Percentiles rank a stretch among this genome's conserved stretches.
These are phyloP conservation scores for Hanleya hanleyi DNA, from an alignment of 2,888 invertebrate genomes.

Conservation along the genomic window DNA sequence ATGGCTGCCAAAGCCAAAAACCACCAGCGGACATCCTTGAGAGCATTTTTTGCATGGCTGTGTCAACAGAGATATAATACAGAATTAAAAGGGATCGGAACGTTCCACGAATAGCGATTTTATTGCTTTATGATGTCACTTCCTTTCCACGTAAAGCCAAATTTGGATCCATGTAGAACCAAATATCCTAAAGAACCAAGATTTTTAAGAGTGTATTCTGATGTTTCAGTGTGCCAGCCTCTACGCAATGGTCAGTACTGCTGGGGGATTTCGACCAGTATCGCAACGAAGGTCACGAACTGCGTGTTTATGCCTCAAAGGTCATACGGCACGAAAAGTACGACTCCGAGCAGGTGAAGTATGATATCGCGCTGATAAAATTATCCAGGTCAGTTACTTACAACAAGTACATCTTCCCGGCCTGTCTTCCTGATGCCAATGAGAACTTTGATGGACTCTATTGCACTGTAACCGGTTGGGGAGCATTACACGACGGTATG, in stretches of 20 bases:
- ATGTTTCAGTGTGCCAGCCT: not conserved
- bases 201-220: not conserved
- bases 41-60: too few relatives aligned
- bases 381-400: conserved; percentile 39
- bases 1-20: too few relatives aligned
- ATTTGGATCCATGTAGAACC: not conserved
- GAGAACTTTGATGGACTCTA: conserved; percentile 27
- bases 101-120: too few relatives aligned
- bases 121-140: too few relatives aligned
- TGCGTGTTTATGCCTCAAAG: not conserved
- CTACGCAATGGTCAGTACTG: not conserved
- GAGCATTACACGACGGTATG: conserved; percentile 23
- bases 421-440: conserved; percentile 24
- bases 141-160: too few relatives aligned
- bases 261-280: not conserved
- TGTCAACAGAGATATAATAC: too few relatives aligned
- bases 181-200: not conserved
- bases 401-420: not conserved
- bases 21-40: too few relatives aligned
- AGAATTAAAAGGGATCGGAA: too few relatives aligned
- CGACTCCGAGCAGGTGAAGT: not conserved
- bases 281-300: not conserved
- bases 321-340: not conserved
- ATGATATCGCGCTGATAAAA: conserved; percentile 57
- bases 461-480: conserved; percentile 38